phyloP scores from a whole-genome alignment of 2,888 invertebrate species.

The Phoenoteleia sp. region DNA sequence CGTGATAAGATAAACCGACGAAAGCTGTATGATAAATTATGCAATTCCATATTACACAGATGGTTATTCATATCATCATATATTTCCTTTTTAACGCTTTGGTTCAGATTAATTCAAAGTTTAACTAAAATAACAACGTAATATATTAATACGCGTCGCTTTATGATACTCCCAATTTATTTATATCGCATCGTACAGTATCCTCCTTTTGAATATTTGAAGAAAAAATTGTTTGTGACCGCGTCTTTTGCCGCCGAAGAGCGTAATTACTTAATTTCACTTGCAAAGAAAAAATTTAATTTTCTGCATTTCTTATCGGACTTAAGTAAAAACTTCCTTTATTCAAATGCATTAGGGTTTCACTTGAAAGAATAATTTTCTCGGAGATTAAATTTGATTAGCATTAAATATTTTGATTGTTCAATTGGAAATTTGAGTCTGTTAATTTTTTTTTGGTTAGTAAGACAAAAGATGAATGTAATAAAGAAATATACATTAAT shows the following conservation, averaged over 20 bases:
- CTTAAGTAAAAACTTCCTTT: slow-evolving; percentile 4
- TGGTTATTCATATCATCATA: slow-evolving; percentile 62
- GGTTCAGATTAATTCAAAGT: slow-evolving; percentile 60
- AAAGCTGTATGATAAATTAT: slow-evolving; percentile 66
- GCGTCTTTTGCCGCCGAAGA: background rate
- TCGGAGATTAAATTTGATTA: slow-evolving; percentile 10
- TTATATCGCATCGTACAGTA: slow-evolving; percentile 1
- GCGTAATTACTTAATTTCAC: slow-evolving; percentile 36
- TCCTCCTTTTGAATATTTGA: slow-evolving; percentile 2
- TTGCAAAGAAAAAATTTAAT: slow-evolving; percentile 31
- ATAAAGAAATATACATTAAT: too few species aligned
- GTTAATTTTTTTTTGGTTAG: too few species aligned
- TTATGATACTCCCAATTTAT: slow-evolving; percentile 43
- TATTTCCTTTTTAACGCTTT: slow-evolving; percentile 60
- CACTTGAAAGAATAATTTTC: background rate
- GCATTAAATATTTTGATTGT: slow-evolving; percentile 13
- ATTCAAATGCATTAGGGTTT: slow-evolving; percentile 9
- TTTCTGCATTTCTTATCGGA: background rate
- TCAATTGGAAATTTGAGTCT: slow-evolving; percentile 58
- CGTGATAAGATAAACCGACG: slow-evolving; percentile 67
- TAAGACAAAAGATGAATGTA: too few species aligned
- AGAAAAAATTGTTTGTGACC: slow-evolving; percentile 14
- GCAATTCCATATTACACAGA: slow-evolving; percentile 65
- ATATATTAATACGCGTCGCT: slow-evolving; percentile 47
- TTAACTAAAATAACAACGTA: slow-evolving; percentile 53